Percentiles rank a stretch among this genome's conserved stretches.
phyloP scores from a whole-genome alignment of 2,797 vertebrate genomes.

The Acridotheres tristis region DNA sequence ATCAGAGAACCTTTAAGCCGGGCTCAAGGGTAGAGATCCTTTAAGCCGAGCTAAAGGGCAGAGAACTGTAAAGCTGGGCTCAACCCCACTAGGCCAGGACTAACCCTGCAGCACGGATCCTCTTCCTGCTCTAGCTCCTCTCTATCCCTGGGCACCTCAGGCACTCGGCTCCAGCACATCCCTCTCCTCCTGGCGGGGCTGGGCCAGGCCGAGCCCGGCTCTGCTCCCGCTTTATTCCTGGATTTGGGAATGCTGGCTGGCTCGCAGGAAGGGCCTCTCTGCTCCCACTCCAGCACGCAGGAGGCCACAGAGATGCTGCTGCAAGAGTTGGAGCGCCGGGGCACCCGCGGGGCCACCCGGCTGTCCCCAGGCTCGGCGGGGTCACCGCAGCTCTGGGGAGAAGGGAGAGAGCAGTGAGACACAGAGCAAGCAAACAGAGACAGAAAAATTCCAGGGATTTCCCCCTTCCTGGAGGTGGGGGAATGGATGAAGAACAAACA shows the following conservation, averaged over 20 bases:
- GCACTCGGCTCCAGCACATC: slow-evolving; percentile 78
- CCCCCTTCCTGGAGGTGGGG: fast-evolving
- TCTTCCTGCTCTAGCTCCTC: slow-evolving; percentile 84
- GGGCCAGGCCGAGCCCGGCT: slow-evolving; percentile 65
- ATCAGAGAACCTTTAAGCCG: too few relatives aligned
- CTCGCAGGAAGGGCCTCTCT: slow-evolving; percentile 80
- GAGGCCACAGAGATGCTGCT: slow-evolving; percentile 91
- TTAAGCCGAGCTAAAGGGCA: not conserved
- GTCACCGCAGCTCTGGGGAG: slow-evolving; percentile 70
- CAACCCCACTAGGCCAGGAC: slow-evolving; percentile 63
- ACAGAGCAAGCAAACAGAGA: not conserved
- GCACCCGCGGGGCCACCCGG: slow-evolving; percentile 63
- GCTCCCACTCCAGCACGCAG: slow-evolving; percentile 92
- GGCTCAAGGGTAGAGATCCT: not conserved
- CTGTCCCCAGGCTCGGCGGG: slow-evolving; percentile 71
- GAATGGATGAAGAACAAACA: not conserved
- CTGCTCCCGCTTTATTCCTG: slow-evolving; percentile 77
- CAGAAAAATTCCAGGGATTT: not conserved
- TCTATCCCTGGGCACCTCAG: slow-evolving; percentile 69
- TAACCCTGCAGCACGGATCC: slow-evolving; percentile 86
- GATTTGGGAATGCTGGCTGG: slow-evolving; percentile 64
- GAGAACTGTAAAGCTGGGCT: not conserved
- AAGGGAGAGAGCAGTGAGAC: slow-evolving; percentile 35
- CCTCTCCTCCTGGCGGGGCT: slow-evolving; percentile 76
- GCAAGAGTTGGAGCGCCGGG: slow-evolving; percentile 82